phyloP scores from a whole-genome alignment of 2,113 vertebrate species.

The Cyprinodon tularosa region DNA sequence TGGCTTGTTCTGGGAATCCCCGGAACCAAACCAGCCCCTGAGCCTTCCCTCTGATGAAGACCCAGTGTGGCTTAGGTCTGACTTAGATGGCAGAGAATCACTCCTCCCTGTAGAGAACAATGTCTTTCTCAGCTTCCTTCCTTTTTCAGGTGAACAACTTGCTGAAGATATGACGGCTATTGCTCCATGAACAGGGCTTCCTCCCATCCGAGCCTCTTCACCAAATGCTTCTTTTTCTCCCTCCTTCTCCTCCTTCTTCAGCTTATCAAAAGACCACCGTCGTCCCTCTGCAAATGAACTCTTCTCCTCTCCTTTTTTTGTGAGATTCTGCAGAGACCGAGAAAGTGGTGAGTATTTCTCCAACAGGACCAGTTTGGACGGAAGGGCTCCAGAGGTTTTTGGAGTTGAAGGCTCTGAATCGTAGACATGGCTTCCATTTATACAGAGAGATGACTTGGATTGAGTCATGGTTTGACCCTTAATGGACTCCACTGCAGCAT shows the following conservation, averaged over 20 bases:
- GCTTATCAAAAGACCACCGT: conserved; percentile 79
- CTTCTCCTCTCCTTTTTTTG: conserved; percentile 78
- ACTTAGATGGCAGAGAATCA: conserved; percentile 79
- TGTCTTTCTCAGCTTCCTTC: conserved; percentile 80
- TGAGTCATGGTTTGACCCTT: conserved; percentile 78
- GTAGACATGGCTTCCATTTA: conserved; percentile 96
- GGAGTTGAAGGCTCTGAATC: conserved; percentile 74
- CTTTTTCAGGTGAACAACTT: conserved; percentile 67
- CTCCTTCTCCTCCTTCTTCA: conserved; percentile 76
- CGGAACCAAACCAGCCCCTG: conserved; percentile 87
- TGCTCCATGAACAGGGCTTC: conserved; percentile 63
- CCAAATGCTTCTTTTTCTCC: conserved; percentile 63
- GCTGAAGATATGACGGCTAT: conserved; percentile 48
- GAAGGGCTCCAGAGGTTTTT: conserved; percentile 55
- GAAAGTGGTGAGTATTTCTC: conserved; percentile 78
- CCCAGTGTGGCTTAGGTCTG: conserved; percentile 65
- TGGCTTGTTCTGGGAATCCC: conserved; percentile 89
- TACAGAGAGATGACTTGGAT: conserved; percentile 91
- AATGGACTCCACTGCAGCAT: conserved; percentile 72
- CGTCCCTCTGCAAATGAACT: conserved; percentile 53
- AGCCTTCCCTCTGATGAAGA: conserved; percentile 79
- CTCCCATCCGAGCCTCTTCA: conserved; percentile 63
- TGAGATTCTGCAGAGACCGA: conserved; percentile 80
- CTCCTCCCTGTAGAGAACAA: conserved; percentile 84
- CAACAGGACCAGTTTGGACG: conserved; percentile 72